Evolutionary conservation across 2,797 vertebrate genomes (phyloP), one percentile per base, ranked within the genome.

Genomic region (Cossypha niveicapilla): DNA sequence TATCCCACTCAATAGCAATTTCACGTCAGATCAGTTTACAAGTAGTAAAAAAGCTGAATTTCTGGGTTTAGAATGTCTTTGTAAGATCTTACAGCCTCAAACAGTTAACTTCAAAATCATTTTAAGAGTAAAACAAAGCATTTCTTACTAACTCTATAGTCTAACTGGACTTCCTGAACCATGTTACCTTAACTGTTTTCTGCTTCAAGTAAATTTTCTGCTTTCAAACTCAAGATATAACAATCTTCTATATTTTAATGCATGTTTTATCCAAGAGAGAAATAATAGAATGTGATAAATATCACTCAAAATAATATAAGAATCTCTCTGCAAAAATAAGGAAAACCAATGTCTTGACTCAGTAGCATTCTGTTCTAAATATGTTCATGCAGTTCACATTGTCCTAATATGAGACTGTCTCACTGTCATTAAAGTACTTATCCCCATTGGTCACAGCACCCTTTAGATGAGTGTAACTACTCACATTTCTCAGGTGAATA

Each of bases 311-410:
- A 71, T 34, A 63, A 61, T 77, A 44, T 24, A 37, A 19, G 3
- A 71, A 53, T 50, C 15, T 51, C 47, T 71, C 35, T 57, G 27
- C 8, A 35, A 88, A 88, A 80, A 68, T 54, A 68, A 77, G 56
- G 83, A 86, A 90, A 83, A 37, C 35, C 11, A 37, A 2, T 34
- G 27, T 60, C 53, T 22, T 35, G 19, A 58, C n/a, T 81, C 27
- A 68, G 24, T 35, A 78, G 1, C 8, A 57, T 53, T 90, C 7
- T 50, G 19, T 61, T 84, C 11, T n/a, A 39, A 75, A 77, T 21
- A 16, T 34, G 50, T 6, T 74, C 3, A 41, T 0, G 0, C 1
- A 1, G 14, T 11, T 86, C 10, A 23, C 11, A 66, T 37, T 88
- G 28, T 6, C 25, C 13, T 54, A 47, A 44, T 23, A 66, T 0